Evolutionary conservation across 2,797 vertebrate genomes (phyloP).

Genomic region (Stomatorhinus walkeri): DNA sequence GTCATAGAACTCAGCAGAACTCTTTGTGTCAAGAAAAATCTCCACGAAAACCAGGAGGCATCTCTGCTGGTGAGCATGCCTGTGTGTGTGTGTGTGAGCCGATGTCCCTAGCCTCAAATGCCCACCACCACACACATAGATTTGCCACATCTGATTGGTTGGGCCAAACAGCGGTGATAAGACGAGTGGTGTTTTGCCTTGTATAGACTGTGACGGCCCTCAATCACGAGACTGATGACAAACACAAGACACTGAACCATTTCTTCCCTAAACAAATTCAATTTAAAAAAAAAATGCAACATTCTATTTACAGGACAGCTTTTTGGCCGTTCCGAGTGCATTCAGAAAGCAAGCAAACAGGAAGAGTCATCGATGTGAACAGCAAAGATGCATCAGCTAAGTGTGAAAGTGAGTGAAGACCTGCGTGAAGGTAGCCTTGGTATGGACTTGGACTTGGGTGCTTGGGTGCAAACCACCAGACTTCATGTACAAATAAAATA

Average conservation of each 20-base stretch:
- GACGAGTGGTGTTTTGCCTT: neutral
- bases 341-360: neutral
- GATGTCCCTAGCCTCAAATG: neutral
- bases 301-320: neutral
- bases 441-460: neutral
- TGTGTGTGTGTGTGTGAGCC: neutral
- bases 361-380: neutral
- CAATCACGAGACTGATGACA: neutral
- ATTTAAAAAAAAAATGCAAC: neutral
- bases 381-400: neutral
- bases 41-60: neutral
- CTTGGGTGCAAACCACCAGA: neutral
- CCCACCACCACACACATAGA: neutral
- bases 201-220: neutral
- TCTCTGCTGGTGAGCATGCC: constrained; percentile 2
- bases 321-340: neutral
- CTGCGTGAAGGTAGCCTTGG: neutral
- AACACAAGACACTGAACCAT: neutral
- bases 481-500: neutral
- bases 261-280: neutral
- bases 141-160: neutral
- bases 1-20: constrained; percentile 12
- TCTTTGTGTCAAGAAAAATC: neutral
- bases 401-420: neutral
- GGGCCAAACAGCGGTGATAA: neutral